These are phyloP conservation scores for Morus bassanus DNA, from an alignment of 2,797 vertebrate genomes.

Conservation along the genomic window DNA sequence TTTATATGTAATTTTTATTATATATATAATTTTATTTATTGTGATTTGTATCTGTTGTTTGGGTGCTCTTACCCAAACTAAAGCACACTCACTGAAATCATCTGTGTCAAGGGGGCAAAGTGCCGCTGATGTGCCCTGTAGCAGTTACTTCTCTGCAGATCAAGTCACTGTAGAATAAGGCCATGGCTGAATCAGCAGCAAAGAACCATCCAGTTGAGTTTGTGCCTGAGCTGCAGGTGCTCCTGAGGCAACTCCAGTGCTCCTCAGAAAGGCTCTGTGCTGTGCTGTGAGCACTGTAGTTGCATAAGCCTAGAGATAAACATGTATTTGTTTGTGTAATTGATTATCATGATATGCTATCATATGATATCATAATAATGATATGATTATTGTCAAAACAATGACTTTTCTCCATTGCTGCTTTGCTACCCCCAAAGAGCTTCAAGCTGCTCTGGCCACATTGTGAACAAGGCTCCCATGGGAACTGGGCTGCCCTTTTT, in stretches of 20 bases:
- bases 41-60: neutral
- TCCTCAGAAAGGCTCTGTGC: neutral
- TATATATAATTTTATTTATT: neutral
- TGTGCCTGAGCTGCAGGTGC: neutral
- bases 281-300: neutral
- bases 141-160: neutral
- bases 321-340: neutral
- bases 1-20: neutral
- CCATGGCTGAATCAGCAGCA: neutral
- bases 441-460: neutral
- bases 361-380: too few species aligned
- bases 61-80: neutral
- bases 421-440: neutral
- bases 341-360: too few species aligned
- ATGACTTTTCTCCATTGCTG: neutral
- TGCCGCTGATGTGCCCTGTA: neutral
- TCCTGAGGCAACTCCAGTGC: rapidly evolving
- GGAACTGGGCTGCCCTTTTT: neutral
- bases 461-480: neutral
- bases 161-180: neutral
- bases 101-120: neutral
- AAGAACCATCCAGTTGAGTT: neutral
- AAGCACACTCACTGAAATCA: neutral
- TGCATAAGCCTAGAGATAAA: neutral
- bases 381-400: too few species aligned